Conservation (phyloP, 2,888 invertebrate species). For the Perdita meconis region DNA sequence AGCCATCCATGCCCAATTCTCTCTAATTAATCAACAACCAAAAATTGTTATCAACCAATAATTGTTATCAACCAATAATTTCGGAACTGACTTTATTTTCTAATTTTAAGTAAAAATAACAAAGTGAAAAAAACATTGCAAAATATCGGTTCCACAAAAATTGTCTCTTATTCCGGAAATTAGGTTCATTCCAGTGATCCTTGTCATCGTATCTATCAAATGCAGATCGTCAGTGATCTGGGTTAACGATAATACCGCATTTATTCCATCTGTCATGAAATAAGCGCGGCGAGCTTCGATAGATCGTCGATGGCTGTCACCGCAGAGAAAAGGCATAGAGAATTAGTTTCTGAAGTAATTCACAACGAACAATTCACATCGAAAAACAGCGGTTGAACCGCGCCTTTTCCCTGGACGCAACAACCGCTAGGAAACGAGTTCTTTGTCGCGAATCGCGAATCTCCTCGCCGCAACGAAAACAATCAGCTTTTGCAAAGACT, state of each 20-base stretch:
- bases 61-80: no score
- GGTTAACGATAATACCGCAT: conserved; percentile 19
- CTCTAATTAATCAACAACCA: no score
- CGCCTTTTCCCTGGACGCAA: not conserved
- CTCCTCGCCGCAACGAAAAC: conserved; percentile 21
- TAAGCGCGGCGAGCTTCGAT: not conserved
- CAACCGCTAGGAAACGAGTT: conserved; percentile 9
- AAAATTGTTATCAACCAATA: no score
- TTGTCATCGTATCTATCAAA: conserved; percentile 54
- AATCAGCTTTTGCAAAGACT: conserved; percentile 56
- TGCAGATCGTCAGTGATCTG: conserved; percentile 30
- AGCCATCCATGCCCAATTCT: no score
- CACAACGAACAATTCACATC: not conserved
- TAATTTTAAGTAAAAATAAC: no score
- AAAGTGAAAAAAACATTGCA: no score
- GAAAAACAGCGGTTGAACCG: conserved; percentile 2
- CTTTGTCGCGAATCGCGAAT: not conserved
- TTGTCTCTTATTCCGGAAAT: conserved; percentile 22
- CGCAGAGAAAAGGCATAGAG: not conserved
- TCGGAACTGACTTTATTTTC: no score
- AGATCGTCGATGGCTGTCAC: not conserved
- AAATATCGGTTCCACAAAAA: conserved; percentile 30
- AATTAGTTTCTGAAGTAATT: not conserved
- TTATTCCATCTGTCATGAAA: conserved; percentile 5
- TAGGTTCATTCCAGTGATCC: conserved; percentile 42